Evolutionary conservation across 2,888 invertebrate species (phyloP), one percentile per base, ranked within the genome.

Genomic region (Eristalis arbustorum): DNA sequence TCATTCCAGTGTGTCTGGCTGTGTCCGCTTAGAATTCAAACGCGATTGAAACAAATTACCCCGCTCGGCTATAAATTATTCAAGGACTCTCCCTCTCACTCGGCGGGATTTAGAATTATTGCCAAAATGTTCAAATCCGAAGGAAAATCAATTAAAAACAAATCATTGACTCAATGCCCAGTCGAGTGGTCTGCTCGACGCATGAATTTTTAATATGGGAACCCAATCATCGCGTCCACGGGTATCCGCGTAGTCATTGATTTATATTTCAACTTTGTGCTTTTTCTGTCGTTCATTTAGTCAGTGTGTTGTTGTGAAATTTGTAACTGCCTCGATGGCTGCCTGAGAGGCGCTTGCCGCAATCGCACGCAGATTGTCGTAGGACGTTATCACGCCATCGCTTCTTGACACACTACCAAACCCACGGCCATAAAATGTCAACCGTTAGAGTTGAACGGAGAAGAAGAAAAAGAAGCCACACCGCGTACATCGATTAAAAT

Each of bases 201-300:
- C 75, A 75, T 82, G 77, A 77, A 85, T 81, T 76, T 73, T 77
- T 69, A 81, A 82, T 73, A 74, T 73, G 85, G 82, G 77, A 85
- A 85, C 73, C 57, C 25, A 37, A 34, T 42, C 14, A 22, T 18
- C n/a, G 14, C 3, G n/a, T 14, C 8, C 49, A 49, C 49, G 49
- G 8, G 49, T 18, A 49, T 49, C 49, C 49, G 49, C 49, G 8
- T n/a, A 18, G 6, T 49, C 11, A n/a, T 18, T n/a, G 56, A 56
- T 61, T 63, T 59, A 22, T 14, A 57, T 6, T 8, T 40, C 3
- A 1, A 25, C 25, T 25, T 25, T 25, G 1, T 25, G 25, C 3
- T 13, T 8, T 66, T n/a, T n/a, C n/a, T n/a, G n/a, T n/a, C n/a
- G n/a, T n/a, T 42, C 31, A 31, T 31, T 31, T 34, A 63, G 63